Percentiles rank a stretch among this genome's conserved stretches.
phyloP scores from a whole-genome alignment of 2,113 vertebrate species.

The Tragelaphus scriptus region DNA sequence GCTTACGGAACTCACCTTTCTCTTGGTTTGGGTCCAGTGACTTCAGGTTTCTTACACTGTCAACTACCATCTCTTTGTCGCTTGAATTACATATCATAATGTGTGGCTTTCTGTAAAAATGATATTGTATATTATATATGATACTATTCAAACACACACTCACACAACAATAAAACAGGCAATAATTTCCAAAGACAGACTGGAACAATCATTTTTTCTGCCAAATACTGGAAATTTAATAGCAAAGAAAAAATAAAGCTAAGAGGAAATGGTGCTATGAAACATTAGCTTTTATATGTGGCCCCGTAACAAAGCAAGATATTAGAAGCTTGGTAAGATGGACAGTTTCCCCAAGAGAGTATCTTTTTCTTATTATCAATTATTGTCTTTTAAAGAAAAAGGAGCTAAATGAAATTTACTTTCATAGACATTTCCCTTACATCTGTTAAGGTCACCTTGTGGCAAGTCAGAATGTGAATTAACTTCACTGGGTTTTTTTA shows the following conservation, averaged over 20 bases:
- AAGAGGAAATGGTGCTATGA: conserved; percentile 58
- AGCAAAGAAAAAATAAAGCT: conserved; percentile 35
- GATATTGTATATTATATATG: conserved; percentile 58
- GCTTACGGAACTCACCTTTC: conserved; percentile 74
- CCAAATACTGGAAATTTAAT: conserved; percentile 68
- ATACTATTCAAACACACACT: conserved; percentile 47
- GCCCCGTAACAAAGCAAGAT: conserved; percentile 22
- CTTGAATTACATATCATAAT: conserved; percentile 37
- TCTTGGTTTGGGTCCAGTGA: conserved; percentile 63
- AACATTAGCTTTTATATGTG: conserved; percentile 48
- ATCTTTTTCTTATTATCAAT: not conserved
- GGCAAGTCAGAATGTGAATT: not conserved
- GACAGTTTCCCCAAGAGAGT: not conserved
- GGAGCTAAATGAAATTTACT: not conserved
- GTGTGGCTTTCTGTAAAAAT: conserved; percentile 77
- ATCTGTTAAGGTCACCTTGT: not conserved
- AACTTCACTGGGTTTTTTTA: not conserved
- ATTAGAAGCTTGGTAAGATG: not conserved
- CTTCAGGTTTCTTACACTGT: conserved; percentile 54
- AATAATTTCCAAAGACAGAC: conserved; percentile 71
- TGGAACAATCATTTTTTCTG: conserved; percentile 64
- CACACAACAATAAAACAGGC: conserved; percentile 59
- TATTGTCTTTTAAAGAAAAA: conserved; percentile 30
- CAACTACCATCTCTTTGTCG: conserved; percentile 48
- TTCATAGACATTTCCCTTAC: not conserved